Base-by-base conservation (phyloP, 2,888 invertebrate genomes). In the Rapana venosa region DNA sequence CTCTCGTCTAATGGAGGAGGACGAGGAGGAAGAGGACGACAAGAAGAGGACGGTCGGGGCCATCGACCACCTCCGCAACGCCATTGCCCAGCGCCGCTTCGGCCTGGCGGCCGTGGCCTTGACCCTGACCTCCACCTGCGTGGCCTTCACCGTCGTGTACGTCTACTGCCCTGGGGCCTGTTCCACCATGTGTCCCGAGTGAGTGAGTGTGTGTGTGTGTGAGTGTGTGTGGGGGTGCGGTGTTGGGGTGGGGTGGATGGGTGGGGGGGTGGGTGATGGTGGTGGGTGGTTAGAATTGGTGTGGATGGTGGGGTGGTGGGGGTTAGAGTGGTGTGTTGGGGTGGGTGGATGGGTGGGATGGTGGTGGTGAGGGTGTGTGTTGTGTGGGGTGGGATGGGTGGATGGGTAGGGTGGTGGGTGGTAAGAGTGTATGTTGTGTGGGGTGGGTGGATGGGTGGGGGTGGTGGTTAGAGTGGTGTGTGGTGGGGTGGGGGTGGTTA, bases 1-100 rank as follows among this genome's bases (percentile, higher is more conserved):
- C 26, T 87, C 87, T 30, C 87, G 87, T n/a, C 87, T 87, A 0
- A 70, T 87, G 87, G 87, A 87, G 87, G 35, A 83, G 26, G 87
- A 70, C 47, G 74, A 87, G 15, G 87, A 87, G 22, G 74, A 85
- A 58, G 66, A 74, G 74, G 87, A 74, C 17, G 47, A 87, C 22
- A 70, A 47, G 87, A 74, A 26, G 26, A 22, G 87, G 30, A 36
- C 22, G n/a, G 4, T n/a, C 26, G 35, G 13, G n/a, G 74, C 36
- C 0, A 47, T 87, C n/a, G 74, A 87, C 47, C n/a, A n/a, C 22
- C 22, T 87, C 15, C 35, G 32, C 11, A 56, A 13, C 15, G 77
- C 47, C 4, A 13, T 30, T 36, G 47, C 11, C 47, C 36, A 74
- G 11, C 70, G 58, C 56, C 81, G 58, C 26, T 61, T 88, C 30